Percentiles rank a stretch among this genome's conserved stretches.
Conservation (phyloP, 2,113 vertebrate genomes). For the Rhadina sibilatrix region DNA sequence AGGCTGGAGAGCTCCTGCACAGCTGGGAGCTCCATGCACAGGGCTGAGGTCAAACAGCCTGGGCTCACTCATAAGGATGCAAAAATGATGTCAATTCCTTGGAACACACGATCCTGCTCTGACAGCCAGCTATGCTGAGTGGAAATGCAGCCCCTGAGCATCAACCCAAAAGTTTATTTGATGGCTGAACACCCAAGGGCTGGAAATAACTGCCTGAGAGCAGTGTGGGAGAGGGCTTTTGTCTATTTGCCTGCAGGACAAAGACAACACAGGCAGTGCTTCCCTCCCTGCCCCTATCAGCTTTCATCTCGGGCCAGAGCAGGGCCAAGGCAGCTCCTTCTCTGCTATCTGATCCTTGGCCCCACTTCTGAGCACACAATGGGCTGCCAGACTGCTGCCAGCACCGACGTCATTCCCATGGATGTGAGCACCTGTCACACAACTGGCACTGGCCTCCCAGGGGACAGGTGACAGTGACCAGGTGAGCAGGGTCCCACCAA, state of each 20-base stretch:
- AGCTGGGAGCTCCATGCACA: neutral
- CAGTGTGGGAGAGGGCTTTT: neutral
- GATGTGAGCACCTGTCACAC: neutral
- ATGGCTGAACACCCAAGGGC: neutral
- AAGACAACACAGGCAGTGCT: neutral
- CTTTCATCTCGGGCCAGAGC: constrained; percentile 6
- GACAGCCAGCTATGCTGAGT: constrained; percentile 20
- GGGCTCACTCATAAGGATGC: neutral
- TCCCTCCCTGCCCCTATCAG: neutral
- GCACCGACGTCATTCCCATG: rapidly evolving
- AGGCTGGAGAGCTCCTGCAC: neutral
- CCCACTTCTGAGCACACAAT: neutral
- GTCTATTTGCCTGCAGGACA: neutral
- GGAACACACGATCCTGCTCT: neutral
- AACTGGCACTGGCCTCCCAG: rapidly evolving
- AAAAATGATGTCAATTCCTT: constrained; percentile 28
- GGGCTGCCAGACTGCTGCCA: neutral
- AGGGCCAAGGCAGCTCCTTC: neutral
- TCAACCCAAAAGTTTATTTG: neutral
- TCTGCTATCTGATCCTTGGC: neutral
- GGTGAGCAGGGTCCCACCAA: neutral
- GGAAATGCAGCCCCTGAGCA: neutral
- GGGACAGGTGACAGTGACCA: neutral
- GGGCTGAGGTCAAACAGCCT: neutral
- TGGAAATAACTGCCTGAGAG: neutral